Evolutionary conservation across 2,797 vertebrate genomes (phyloP).

Genomic region (Catamblyrhynchus diadema): DNA sequence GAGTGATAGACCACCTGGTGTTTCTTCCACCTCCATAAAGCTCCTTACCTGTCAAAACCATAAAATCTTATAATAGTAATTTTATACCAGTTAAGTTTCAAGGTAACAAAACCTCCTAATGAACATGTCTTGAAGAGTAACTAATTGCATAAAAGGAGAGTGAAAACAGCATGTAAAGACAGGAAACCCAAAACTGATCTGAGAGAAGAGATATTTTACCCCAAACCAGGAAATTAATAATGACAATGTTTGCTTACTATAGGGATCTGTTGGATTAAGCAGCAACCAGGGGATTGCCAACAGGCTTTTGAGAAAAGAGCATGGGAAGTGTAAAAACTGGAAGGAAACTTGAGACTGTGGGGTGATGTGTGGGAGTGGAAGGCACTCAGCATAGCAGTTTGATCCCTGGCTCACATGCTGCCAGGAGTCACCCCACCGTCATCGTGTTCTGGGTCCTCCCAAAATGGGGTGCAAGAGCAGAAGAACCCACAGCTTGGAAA

Average conservation of each 20-base stretch:
- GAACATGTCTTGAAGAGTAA: background rate
- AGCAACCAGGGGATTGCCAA: background rate
- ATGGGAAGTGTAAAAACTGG: background rate
- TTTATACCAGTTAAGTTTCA: background rate
- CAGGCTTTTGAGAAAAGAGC: background rate
- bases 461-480: background rate
- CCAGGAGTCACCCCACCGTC: background rate
- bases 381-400: background rate
- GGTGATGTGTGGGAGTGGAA: background rate
- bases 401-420: background rate
- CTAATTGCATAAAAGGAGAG: background rate
- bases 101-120: background rate
- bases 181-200: background rate
- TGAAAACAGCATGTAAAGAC: background rate
- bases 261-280: accelerated
- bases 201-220: background rate
- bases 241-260: background rate
- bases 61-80: background rate
- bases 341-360: background rate
- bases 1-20: conserved; percentile 80
- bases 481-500: background rate
- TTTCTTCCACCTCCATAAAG: conserved; percentile 84
- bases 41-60: conserved; percentile 78
- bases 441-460: accelerated
- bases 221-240: background rate